Conservation (phyloP, 2,113 vertebrate species). For the Forbesichthys papilliferus region DNA sequence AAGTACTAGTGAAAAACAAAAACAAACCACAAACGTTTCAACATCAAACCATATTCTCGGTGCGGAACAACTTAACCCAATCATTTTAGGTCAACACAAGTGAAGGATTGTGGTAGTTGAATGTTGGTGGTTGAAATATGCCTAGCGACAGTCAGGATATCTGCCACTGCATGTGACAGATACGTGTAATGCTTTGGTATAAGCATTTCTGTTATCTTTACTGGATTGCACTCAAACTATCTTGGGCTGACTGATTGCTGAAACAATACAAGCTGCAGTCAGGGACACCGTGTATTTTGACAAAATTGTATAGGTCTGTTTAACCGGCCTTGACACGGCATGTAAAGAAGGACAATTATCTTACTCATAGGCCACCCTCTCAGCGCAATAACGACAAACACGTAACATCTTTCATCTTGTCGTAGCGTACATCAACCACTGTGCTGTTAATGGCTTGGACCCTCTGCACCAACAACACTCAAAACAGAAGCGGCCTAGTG, state of each 20-base stretch:
- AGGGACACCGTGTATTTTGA: neutral
- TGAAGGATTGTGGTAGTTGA: conserved; percentile 9
- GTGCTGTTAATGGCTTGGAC: neutral
- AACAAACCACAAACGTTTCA: too few species aligned
- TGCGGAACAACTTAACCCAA: conserved; percentile 28
- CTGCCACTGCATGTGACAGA: neutral
- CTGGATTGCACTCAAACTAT: neutral
- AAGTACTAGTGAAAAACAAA: too few species aligned
- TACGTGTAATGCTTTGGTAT: neutral
- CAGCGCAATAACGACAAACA: conserved; percentile 13
- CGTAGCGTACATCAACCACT: neutral
- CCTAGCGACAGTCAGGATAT: conserved; percentile 44
- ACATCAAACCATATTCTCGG: too few species aligned
- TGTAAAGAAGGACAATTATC: conserved; percentile 15
- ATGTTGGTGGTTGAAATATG: conserved; percentile 29
- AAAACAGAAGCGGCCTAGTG: conserved; percentile 5
- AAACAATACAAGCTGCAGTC: neutral
- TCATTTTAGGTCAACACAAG: conserved; percentile 17
- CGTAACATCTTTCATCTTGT: neutral
- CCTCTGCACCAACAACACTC: conserved; percentile 4
- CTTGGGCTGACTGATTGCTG: conserved; percentile 1
- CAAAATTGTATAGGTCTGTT: conserved; percentile 2
- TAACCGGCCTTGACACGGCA: conserved; percentile 22
- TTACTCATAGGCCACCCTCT: neutral
- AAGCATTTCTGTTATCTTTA: too few species aligned